Percentiles rank a stretch among this genome's conserved stretches.
Conservation (phyloP, 2,113 vertebrate species). For the Microcebus ravelobensis region DNA sequence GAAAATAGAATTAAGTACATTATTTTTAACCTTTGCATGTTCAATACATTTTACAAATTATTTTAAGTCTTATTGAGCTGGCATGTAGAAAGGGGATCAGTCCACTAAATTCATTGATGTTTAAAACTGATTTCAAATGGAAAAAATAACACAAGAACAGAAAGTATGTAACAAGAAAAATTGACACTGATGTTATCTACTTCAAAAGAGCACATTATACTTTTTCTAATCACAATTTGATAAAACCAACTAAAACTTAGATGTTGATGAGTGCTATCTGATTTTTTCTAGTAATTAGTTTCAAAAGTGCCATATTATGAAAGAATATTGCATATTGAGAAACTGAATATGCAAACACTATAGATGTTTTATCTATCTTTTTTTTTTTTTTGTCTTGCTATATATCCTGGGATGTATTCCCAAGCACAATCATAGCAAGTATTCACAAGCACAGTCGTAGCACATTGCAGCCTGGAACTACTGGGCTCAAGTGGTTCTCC, state of each 20-base stretch:
- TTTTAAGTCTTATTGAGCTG: background rate
- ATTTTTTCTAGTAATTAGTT: background rate
- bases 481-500: no score
- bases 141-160: background rate
- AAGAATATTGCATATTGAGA: background rate
- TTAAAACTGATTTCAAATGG: background rate
- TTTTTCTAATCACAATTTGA: background rate
- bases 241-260: background rate
- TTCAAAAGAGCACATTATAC: background rate
- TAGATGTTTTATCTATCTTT: no score
- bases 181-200: background rate
- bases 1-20: background rate
- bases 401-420: no score
- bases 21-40: background rate
- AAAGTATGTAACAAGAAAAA: background rate
- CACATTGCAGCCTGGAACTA: no score
- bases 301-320: background rate
- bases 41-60: background rate
- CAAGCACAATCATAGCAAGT: no score
- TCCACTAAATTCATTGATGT: background rate
- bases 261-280: background rate
- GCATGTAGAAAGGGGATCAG: background rate
- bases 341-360: background rate
- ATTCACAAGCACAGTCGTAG: no score
- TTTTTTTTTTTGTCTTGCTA: no score